Base-by-base conservation (phyloP, 1,140 invertebrate genomes). In the Arctopsyche grandis region DNA sequence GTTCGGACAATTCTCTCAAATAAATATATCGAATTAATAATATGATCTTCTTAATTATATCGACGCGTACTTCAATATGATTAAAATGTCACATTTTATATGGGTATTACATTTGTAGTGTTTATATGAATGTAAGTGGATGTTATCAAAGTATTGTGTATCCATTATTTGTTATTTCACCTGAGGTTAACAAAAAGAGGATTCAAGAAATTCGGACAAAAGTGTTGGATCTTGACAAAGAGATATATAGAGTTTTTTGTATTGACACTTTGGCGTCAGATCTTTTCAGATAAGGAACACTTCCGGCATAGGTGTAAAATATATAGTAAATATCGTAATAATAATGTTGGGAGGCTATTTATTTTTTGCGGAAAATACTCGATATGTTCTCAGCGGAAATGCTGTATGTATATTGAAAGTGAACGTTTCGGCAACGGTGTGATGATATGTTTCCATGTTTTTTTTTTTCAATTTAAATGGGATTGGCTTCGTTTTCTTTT, bases 391-490 rank as follows among this genome's bases (percentile, higher is more conserved):
- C 29, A 38, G 29, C 29, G 29, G 29, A 38, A 38, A 38, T 38
- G 29, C 29, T 38, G 29, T 38, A 38, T 38, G 29, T 38, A 38
- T 38, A 38, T 38, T 38, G 29, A 38, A 38, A 4, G 29, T 38
- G 29, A 38, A 38, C 29, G 29, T 38, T 38, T 16, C 56, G 19
- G 21, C 12, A 60, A 60, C 24, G 69, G 69, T 24, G 69, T 73
- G 43, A 73, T 73, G 69, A 73, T 73, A 73, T 73, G 69, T 69
- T 29, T 52, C 38, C 22, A 19, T 69, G 12, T 69, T 69, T 19
- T 26, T 56, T 58, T 74, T 74, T 74, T 74, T 58, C 71, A 74
- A 74, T 74, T 74, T 74, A 74, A 44, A 48, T 74, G 22, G 48
- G 52, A 74, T 74, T 74, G 71, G 24, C 48, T 74, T 74, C 71